Percentiles rank a stretch among this genome's conserved stretches.
phyloP scores from a whole-genome alignment of 2,797 vertebrate species.

The Meda fulgida region DNA sequence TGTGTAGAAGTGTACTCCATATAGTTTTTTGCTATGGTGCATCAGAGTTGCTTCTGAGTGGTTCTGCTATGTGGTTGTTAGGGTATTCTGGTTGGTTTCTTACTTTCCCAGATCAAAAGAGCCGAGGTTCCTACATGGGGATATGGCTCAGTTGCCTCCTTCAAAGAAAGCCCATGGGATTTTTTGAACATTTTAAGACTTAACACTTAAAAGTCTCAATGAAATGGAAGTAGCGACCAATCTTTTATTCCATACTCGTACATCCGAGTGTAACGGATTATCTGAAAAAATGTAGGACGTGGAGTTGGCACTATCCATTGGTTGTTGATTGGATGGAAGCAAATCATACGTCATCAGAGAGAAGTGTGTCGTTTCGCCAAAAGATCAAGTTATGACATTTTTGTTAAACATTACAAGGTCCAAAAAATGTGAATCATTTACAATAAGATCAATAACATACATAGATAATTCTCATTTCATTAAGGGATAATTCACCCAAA shows the following conservation, averaged over 20 bases:
- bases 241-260: not conserved
- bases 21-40: not conserved
- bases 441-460: not conserved
- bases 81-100: not conserved
- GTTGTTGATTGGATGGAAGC: not conserved
- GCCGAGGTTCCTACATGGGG: not conserved
- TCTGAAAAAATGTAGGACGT: not conserved
- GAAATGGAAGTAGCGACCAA: not conserved
- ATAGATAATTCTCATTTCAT: not conserved
- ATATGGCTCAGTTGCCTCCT: not conserved
- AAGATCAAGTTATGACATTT: not conserved
- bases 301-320: not conserved
- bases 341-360: not conserved
- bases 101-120: conserved; percentile 1
- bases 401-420: not conserved
- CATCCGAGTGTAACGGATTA: not conserved
- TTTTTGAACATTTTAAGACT: not conserved
- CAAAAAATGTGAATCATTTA: not conserved
- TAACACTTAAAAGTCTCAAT: not conserved
- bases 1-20: not conserved
- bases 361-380: not conserved
- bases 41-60: conserved; percentile 8
- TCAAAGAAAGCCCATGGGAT: not conserved
- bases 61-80: conserved; percentile 18
- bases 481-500: not conserved